phyloP scores from a whole-genome alignment of 2,797 vertebrate genomes.

The Stomatorhinus walkeri region DNA sequence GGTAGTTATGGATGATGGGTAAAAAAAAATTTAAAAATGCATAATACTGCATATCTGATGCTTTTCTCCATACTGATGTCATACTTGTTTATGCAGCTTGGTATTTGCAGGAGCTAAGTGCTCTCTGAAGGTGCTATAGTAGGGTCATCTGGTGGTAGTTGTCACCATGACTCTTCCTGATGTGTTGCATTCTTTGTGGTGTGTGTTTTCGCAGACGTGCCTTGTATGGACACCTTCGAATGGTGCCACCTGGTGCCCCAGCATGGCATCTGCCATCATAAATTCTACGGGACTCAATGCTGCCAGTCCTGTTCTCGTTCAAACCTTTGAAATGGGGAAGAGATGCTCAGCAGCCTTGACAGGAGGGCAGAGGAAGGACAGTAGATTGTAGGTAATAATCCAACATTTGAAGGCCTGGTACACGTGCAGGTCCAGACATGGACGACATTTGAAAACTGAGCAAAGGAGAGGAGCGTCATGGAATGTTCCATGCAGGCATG shows the following conservation, averaged over 20 bases:
- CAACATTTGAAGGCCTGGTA: slow-evolving; percentile 40
- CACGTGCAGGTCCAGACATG: slow-evolving; percentile 42
- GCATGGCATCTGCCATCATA: slow-evolving; percentile 74
- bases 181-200: not conserved
- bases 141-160: not conserved
- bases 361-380: not conserved
- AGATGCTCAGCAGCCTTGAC: slow-evolving; percentile 20
- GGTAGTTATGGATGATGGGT: not conserved
- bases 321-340: slow-evolving; percentile 59
- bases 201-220: slow-evolving; percentile 48
- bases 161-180: not conserved
- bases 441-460: slow-evolving; percentile 37
- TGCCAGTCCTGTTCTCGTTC: slow-evolving; percentile 73
- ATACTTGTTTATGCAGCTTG: not conserved
- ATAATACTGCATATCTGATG: not conserved
- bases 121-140: not conserved
- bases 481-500: not conserved
- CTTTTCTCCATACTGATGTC: not conserved
- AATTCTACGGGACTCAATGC: slow-evolving; percentile 77
- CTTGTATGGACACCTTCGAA: slow-evolving; percentile 69
- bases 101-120: not conserved
- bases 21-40: not conserved
- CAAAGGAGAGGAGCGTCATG: slow-evolving; percentile 21
- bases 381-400: slow-evolving; percentile 34
- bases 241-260: slow-evolving; percentile 81